A percentile compares a stretch with the other conserved stretches of the same genome.
Evolutionary conservation across 2,888 invertebrate species (phyloP).

Genomic region (Drosophila colorata): DNA sequence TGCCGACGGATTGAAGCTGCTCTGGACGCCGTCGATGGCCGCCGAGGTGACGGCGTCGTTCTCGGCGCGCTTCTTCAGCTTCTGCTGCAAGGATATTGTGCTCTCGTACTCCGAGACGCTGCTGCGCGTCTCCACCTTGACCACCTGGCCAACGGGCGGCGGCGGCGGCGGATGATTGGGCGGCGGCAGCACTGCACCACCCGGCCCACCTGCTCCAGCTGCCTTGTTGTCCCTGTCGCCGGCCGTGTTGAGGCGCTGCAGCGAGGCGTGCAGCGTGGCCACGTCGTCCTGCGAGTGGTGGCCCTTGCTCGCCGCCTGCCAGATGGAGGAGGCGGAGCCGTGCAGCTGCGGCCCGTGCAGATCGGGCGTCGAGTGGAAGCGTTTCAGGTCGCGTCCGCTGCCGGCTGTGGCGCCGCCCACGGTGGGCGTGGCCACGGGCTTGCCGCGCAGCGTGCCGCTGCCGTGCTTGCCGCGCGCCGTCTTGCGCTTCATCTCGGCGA

Average conservation of each 20-base stretch:
- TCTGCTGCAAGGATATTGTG: slow-evolving; percentile 84
- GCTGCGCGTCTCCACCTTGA: slow-evolving; percentile 88
- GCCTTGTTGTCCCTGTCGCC: slow-evolving; percentile 39
- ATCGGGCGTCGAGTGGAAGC: slow-evolving; percentile 97
- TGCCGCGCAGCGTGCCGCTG: slow-evolving; percentile 84
- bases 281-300: slow-evolving; percentile 91
- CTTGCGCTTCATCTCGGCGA: slow-evolving; percentile 97
- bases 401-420: slow-evolving; percentile 70
- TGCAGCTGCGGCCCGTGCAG: slow-evolving; percentile 86
- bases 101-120: slow-evolving; percentile 85
- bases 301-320: slow-evolving; percentile 85
- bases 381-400: slow-evolving; percentile 87
- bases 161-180: slow-evolving; percentile 94
- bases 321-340: slow-evolving; percentile 84
- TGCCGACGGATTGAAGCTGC: slow-evolving; percentile 95
- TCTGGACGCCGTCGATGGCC: slow-evolving; percentile 87
- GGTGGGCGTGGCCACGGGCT: slow-evolving; percentile 85
- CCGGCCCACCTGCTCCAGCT: not conserved
- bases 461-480: slow-evolving; percentile 87
- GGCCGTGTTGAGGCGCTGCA: slow-evolving; percentile 85
- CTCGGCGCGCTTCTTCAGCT: slow-evolving; percentile 83
- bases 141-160: slow-evolving; percentile 89
- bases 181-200: slow-evolving; percentile 87
- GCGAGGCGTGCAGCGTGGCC: slow-evolving; percentile 85
- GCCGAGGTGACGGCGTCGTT: slow-evolving; percentile 81